These are phyloP conservation scores for Tenthredo mesomela DNA, from an alignment of 2,888 invertebrate genomes.

Conservation along the genomic window DNA sequence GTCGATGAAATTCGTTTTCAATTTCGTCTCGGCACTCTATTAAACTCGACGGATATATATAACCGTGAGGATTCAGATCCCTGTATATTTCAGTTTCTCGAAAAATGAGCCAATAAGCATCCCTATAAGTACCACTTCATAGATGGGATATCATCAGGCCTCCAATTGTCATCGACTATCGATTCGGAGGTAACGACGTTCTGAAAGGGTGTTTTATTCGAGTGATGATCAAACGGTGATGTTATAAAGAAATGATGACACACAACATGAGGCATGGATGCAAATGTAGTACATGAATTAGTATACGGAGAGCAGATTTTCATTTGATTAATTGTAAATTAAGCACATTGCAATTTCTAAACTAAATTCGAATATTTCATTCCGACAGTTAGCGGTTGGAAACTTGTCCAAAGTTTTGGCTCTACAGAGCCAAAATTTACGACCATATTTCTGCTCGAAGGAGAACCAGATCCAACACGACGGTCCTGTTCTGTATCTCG, in stretches of 20 bases:
- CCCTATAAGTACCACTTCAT: slow-evolving; percentile 22
- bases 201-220: background rate
- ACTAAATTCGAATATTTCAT: slow-evolving; percentile 45
- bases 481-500: slow-evolving; percentile 15
- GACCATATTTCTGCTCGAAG: slow-evolving; percentile 27
- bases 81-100: background rate
- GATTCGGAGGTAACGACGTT: background rate
- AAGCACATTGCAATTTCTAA: background rate
- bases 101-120: slow-evolving; percentile 20
- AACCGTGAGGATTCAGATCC: slow-evolving; percentile 19
- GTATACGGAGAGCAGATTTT: background rate
- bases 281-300: background rate
- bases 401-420: slow-evolving; percentile 42
- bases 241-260: background rate
- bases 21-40: slow-evolving; percentile 29
- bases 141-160: background rate
- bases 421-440: slow-evolving; percentile 13
- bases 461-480: slow-evolving; percentile 1
- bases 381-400: slow-evolving; percentile 27
- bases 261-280: background rate
- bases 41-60: slow-evolving; percentile 10
- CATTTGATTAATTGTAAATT: slow-evolving; percentile 30
- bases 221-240: background rate
- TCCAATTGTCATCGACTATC: slow-evolving; percentile 14
- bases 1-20: slow-evolving; percentile 36